Evolutionary conservation across 2,888 invertebrate species (phyloP).

Genomic region (Eupeodes luniger): DNA sequence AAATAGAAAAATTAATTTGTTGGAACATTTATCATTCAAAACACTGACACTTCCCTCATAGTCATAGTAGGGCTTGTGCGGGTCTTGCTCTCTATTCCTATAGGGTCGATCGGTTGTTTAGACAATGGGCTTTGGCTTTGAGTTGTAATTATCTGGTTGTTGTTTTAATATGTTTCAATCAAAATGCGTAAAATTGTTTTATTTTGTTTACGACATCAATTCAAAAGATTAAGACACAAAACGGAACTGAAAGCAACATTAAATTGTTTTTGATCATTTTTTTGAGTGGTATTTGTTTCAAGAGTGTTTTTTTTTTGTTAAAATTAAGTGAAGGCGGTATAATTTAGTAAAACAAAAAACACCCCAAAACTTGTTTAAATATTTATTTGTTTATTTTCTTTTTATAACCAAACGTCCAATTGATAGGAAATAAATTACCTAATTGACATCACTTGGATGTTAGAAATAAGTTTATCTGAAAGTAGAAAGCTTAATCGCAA

Average conservation of each 20-base stretch:
- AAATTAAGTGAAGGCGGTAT: not conserved
- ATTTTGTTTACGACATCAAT: not conserved
- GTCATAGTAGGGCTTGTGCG: not conserved
- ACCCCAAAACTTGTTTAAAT: constrained; percentile 7
- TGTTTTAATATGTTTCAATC: constrained; percentile 39
- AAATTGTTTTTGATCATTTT: not conserved
- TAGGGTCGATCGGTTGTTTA: not conserved
- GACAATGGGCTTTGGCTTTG: too few species aligned
- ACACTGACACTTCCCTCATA: constrained; percentile 8
- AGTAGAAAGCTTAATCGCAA: constrained; percentile 8
- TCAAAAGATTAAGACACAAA: not conserved
- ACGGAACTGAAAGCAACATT: not conserved
- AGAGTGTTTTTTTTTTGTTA: not conserved
- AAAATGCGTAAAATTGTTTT: constrained; percentile 29
- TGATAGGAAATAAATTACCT: constrained; percentile 26
- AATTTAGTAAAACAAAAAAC: not conserved
- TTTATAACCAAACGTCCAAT: not conserved
- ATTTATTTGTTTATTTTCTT: not conserved
- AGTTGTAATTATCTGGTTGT: constrained; percentile 26
- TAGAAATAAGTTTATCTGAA: not conserved
- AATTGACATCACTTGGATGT: constrained; percentile 18
- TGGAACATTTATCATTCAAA: constrained; percentile 30
- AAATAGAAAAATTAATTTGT: constrained; percentile 43
- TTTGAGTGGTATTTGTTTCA: not conserved
- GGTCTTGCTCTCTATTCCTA: not conserved